Evolutionary conservation across 1,140 invertebrate genomes (phyloP), one percentile per base, ranked within the genome.

Genomic region (Chironomus striatipennis): DNA sequence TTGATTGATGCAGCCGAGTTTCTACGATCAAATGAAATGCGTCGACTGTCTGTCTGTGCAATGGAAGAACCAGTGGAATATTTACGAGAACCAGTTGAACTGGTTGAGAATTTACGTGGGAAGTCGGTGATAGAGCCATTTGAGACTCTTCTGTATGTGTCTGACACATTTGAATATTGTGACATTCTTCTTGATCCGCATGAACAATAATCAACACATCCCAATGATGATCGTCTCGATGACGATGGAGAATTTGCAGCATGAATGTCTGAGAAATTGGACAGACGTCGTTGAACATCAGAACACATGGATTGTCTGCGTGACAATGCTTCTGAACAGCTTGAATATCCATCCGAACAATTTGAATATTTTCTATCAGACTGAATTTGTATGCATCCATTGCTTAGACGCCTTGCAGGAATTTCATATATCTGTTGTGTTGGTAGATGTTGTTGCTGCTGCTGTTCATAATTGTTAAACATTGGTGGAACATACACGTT

Each of bases 271-370:
- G 81, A 82, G 65, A 81, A 82, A n/a, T 80, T 80, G 1, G 81
- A 82, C 8, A 80, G 79, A 5, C 81, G 79, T 7, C 81, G 76
- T 0, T 80, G 79, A 2, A 74, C 76, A 24, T 75, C 77, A 64
- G 81, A 82, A 74, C 80, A 82, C 43, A 79, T 81, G 47, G 81
- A 82, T 21, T 79, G 74, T 42, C 81, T 78, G 3, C 81, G 78
- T 7, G 80, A 80, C 74, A 78, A 75, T 20, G 65, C 65, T 42
- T 78, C 17, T 9, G 75, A 42, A 77, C 78, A 5, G 64, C 74
- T 73, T 0, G 74, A 74, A 65, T 77, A 81, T 64, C 79, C 79
- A 73, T 76, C 75, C 0, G 75, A 76, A 64, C 75, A 74, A 42
- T 43, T 73, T 57, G 75, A 76, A 76, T 74, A 76, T 43, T 74